Evolutionary conservation across 2,113 vertebrate genomes (phyloP).

Genomic region (Tonatia bakeri): DNA sequence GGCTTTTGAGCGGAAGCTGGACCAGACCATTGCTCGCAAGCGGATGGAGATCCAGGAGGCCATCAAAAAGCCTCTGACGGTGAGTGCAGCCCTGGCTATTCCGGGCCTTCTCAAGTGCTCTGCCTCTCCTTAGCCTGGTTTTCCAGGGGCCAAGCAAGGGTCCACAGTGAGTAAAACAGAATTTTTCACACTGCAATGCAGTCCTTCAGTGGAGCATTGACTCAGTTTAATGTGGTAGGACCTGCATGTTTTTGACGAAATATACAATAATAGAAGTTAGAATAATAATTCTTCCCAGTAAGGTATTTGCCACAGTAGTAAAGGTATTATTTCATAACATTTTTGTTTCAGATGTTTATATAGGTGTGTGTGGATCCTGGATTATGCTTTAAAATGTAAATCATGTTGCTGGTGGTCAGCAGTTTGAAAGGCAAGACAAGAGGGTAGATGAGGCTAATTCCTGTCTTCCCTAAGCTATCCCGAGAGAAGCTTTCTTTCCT

Average conservation of each 20-base stretch:
- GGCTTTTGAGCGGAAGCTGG: slow-evolving; percentile 98
- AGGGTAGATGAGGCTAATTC: neutral
- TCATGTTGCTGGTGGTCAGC: neutral
- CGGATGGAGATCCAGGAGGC: slow-evolving; percentile 99
- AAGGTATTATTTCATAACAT: neutral
- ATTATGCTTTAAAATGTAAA: neutral
- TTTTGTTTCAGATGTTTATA: neutral
- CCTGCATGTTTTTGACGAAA: slow-evolving; percentile 9
- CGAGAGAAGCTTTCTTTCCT: neutral
- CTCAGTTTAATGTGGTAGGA: neutral
- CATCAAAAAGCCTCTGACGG: slow-evolving; percentile 98
- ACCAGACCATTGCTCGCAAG: slow-evolving; percentile 98
- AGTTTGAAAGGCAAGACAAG: neutral
- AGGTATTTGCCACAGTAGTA: neutral
- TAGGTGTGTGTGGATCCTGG: neutral
- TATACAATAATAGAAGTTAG: neutral
- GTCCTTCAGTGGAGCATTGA: neutral
- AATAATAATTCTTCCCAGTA: neutral
- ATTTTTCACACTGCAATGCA: neutral
- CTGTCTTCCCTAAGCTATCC: neutral
- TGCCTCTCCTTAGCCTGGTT: neutral
- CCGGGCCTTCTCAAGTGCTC: neutral
- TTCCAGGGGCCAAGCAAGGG: neutral
- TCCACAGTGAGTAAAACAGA: neutral
- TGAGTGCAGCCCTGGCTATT: slow-evolving; percentile 64